Evolutionary conservation across 1,140 invertebrate species (phyloP).

Genomic region (Ladona fulva): DNA sequence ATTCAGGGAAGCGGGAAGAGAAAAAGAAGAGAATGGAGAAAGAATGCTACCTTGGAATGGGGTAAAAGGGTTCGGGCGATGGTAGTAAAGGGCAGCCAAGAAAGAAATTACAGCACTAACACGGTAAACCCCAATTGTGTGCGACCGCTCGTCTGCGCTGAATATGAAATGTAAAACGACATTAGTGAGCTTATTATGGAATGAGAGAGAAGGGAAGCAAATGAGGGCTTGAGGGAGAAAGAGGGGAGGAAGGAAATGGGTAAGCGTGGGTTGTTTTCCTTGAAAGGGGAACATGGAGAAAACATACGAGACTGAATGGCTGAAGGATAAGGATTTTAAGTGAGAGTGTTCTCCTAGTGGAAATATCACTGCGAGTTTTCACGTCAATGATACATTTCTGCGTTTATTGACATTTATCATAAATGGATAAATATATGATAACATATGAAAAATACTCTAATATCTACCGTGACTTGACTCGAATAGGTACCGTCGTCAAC

Average conservation of each 20-base stretch:
- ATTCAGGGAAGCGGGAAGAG: not conserved
- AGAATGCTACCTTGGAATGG: not conserved
- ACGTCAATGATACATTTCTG: no score
- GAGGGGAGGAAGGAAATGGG: not conserved
- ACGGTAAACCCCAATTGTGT: conserved; percentile 8
- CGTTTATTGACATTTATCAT: no score
- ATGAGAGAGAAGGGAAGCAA: not conserved
- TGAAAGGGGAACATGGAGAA: no score
- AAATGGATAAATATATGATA: no score
- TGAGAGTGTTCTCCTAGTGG: no score
- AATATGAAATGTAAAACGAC: not conserved
- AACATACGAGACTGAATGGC: no score
- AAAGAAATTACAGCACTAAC: conserved; percentile 2
- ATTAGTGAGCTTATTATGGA: not conserved
- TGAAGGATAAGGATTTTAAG: no score
- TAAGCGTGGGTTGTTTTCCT: not conserved
- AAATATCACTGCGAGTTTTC: no score
- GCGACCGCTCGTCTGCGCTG: not conserved
- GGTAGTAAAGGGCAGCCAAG: not conserved
- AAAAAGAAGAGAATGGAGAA: not conserved
- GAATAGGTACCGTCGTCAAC: no score
- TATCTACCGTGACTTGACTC: no score
- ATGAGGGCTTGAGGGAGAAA: not conserved
- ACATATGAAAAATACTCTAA: no score
- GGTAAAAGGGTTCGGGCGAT: not conserved